Conservation (phyloP, 1,140 invertebrate genomes). For the Pogonomyrmex californicus region DNA sequence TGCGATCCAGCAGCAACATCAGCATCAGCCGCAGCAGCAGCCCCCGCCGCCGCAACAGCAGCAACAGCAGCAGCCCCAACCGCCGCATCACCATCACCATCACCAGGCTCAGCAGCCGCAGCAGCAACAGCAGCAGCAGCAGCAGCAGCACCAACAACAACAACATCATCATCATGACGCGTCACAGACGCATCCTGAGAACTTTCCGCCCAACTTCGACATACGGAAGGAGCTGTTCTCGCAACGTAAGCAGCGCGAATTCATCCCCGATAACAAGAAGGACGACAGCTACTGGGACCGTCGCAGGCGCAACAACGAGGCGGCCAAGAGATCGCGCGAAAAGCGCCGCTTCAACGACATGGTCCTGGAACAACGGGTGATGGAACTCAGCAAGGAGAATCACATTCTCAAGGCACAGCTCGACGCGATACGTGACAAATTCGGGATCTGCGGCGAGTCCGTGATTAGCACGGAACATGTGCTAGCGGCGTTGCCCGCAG, state of each 20-base stretch:
- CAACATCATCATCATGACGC: conserved; percentile 76
- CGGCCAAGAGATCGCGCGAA: conserved; percentile 97
- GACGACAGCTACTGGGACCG: conserved; percentile 99
- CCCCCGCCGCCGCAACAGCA: conserved; percentile 61
- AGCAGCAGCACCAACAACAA: conserved; percentile 76
- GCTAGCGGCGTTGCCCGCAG: conserved; percentile 93
- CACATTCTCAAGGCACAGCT: conserved; percentile 97
- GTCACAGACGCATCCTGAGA: conserved; percentile 77
- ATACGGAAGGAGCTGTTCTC: conserved; percentile 93
- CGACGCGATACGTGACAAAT: conserved; percentile 97
- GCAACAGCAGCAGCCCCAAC: conserved; percentile 76
- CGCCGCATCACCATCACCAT: conserved; percentile 72
- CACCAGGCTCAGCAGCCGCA: conserved; percentile 73
- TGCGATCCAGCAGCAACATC: conserved; percentile 77
- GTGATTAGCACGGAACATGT: conserved; percentile 96
- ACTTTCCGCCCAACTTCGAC: conserved; percentile 85
- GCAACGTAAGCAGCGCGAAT: conserved; percentile 97
- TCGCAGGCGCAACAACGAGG: conserved; percentile 97
- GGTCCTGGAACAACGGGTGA: conserved; percentile 97
- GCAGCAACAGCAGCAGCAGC: conserved; percentile 76
- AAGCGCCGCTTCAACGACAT: conserved; percentile 98
- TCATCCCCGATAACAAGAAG: conserved; percentile 98
- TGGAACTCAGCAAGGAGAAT: conserved; percentile 98
- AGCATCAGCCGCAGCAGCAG: conserved; percentile 72
- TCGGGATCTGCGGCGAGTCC: conserved; percentile 95